These are phyloP conservation scores for Ictalurus furcatus DNA, from an alignment of 2,113 vertebrate genomes.

Conservation along the genomic window DNA sequence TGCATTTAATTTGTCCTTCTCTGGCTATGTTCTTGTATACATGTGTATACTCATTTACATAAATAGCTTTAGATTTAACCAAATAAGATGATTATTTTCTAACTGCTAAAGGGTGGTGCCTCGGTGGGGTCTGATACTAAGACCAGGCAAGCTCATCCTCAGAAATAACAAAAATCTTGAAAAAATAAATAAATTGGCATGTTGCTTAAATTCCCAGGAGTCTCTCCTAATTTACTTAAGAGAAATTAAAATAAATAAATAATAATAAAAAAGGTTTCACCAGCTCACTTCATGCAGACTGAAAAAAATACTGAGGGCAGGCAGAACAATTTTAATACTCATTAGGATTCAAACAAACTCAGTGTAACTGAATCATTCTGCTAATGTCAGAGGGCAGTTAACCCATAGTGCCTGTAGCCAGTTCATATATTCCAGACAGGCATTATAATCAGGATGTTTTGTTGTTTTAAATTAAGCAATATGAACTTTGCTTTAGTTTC, in stretches of 20 bases:
- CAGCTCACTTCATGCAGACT: slow-evolving; percentile 42
- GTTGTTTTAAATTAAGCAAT: slow-evolving; percentile 6
- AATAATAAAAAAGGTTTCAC: slow-evolving; percentile 1
- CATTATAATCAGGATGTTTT: slow-evolving; percentile 3
- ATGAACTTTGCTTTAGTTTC: background rate
- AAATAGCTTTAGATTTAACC: slow-evolving; percentile 52
- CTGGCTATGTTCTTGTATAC: slow-evolving; percentile 38
- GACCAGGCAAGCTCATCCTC: slow-evolving; percentile 57
- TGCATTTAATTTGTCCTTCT: slow-evolving; percentile 44
- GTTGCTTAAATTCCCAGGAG: slow-evolving; percentile 55
- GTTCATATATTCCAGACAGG: slow-evolving; percentile 44
- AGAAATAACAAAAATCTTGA: background rate
- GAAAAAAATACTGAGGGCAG: slow-evolving; percentile 55
- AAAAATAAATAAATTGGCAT: slow-evolving; percentile 48
- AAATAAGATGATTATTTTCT: background rate
- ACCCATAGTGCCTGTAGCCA: slow-evolving; percentile 61
- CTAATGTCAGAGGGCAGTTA: background rate
- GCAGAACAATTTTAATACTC: slow-evolving; percentile 73
- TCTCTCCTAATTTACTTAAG: slow-evolving; percentile 52
- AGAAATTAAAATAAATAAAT: background rate
- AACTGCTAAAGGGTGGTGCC: slow-evolving; percentile 48
- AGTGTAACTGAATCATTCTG: background rate
- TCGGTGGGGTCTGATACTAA: slow-evolving; percentile 54
- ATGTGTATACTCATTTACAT: slow-evolving; percentile 41
- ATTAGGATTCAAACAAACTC: slow-evolving; percentile 65